phyloP scores from a whole-genome alignment of 2,113 vertebrate genomes.

The Pholis gunnellus region DNA sequence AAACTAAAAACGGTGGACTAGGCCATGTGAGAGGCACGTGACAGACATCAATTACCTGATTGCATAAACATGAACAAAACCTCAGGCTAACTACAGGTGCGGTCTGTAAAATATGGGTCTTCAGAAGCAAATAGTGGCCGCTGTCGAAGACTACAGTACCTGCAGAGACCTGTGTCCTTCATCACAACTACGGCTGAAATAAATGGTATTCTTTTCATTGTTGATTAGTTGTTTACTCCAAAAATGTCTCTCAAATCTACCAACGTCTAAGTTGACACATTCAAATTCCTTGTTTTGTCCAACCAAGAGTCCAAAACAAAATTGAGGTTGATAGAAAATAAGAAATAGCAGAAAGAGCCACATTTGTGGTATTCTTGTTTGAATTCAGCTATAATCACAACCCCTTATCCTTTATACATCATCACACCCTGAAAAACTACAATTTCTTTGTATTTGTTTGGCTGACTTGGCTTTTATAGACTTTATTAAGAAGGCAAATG shows the following conservation, averaged over 20 bases:
- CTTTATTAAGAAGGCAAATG: not conserved
- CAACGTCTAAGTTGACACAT: not conserved
- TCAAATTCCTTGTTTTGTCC: not conserved
- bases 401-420: not conserved
- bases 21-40: not conserved
- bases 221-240: not conserved
- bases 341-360: too few species aligned
- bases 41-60: not conserved
- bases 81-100: not conserved
- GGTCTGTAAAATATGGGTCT: not conserved
- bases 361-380: too few species aligned
- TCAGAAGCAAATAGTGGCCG: not conserved
- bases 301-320: not conserved
- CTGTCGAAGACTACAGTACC: not conserved
- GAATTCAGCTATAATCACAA: not conserved
- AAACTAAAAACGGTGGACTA: not conserved
- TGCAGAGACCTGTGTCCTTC: not conserved
- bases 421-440: not conserved
- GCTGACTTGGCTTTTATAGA: not conserved
- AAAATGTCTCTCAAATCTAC: not conserved
- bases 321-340: not conserved
- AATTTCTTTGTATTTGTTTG: not conserved
- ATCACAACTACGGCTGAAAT: not conserved
- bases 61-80: not conserved
- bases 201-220: not conserved